Conservation (phyloP, 2,797 vertebrate genomes). For the Catostomus latipinnis region DNA sequence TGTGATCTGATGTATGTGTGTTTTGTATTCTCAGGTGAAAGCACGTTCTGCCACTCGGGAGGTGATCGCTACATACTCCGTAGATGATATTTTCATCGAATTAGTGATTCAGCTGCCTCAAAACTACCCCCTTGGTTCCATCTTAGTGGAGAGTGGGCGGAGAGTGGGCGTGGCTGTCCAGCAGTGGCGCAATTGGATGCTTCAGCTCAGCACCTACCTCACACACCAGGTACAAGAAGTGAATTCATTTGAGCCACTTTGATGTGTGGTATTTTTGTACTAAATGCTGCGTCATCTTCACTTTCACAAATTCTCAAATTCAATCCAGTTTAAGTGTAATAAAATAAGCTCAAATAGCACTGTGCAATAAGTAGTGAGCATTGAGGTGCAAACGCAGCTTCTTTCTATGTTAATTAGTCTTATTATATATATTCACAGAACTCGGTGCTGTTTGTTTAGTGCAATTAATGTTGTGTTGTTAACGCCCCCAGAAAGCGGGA, state of each 20-base stretch:
- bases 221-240: constrained; percentile 81
- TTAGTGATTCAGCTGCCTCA: constrained; percentile 94
- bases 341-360: no score
- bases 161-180: constrained; percentile 95
- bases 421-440: no score
- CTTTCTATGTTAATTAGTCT: no score
- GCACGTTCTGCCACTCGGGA: constrained; percentile 92
- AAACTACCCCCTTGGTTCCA: constrained; percentile 93
- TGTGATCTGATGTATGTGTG: not conserved
- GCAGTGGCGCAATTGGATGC: constrained; percentile 99
- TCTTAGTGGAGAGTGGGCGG: constrained; percentile 93
- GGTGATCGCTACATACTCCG: constrained; percentile 95
- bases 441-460: no score
- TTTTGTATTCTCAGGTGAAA: constrained; percentile 85
- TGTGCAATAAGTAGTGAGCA: no score
- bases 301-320: no score
- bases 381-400: no score
- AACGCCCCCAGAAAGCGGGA: no score
- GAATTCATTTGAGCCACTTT: not conserved
- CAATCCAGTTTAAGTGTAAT: no score
- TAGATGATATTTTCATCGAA: constrained; percentile 97
- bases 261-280: not conserved
- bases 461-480: no score
- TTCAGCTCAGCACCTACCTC: constrained; percentile 96
- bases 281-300: no score